phyloP scores from a whole-genome alignment of 1,140 invertebrate genomes.

The Ptiloglossa arizonensis region DNA sequence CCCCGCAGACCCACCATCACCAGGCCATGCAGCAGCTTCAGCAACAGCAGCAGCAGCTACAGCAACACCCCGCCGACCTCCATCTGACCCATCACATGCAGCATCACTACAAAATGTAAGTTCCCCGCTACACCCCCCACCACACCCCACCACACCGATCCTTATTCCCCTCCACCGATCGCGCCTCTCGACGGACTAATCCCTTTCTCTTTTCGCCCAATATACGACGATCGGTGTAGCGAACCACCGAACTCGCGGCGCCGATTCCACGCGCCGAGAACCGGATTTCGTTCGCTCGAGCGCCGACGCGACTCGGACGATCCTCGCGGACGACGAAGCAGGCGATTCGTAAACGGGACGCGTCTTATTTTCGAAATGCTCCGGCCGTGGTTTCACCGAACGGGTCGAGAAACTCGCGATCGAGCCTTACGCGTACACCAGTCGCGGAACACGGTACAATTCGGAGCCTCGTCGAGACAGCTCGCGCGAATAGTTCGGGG shows the following conservation, averaged over 20 bases:
- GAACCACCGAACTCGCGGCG: not conserved
- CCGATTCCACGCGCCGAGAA: not conserved
- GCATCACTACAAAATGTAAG: conserved; percentile 81
- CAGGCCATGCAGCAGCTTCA: conserved; percentile 76
- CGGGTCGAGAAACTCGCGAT: no score
- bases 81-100: conserved; percentile 79
- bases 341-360: not conserved
- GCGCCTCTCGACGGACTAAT: not conserved
- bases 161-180: no score
- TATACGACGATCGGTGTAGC: not conserved
- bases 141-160: not conserved
- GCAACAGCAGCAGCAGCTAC: conserved; percentile 68
- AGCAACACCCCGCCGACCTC: conserved; percentile 72
- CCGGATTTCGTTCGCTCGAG: conserved; percentile 2
- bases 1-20: conserved; percentile 78
- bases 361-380: not conserved
- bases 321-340: not conserved
- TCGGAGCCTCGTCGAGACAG: no score
- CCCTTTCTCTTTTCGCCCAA: not conserved
- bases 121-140: conserved; percentile 35
- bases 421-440: no score
- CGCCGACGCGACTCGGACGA: not conserved
- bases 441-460: no score
- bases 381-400: no score
- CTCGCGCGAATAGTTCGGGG: no score